Percentiles rank a stretch among this genome's conserved stretches.
These are phyloP conservation scores for Pachypanchax playfairii DNA, from an alignment of 2,113 vertebrate genomes.

Conservation along the genomic window DNA sequence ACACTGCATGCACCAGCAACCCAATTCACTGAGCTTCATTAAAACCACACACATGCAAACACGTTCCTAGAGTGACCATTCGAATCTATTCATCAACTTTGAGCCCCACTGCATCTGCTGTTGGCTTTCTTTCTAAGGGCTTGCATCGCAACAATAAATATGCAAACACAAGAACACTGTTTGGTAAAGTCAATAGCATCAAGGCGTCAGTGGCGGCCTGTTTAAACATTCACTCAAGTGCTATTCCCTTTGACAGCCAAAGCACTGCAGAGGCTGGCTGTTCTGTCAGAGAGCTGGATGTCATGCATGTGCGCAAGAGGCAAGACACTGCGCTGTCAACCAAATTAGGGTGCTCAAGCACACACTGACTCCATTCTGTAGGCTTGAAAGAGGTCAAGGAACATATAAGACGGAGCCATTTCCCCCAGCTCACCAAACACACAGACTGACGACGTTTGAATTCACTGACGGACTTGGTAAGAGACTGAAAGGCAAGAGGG, in stretches of 20 bases:
- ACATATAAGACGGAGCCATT: constrained; percentile 38
- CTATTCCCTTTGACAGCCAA: constrained; percentile 22
- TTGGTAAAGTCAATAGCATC: constrained; percentile 14
- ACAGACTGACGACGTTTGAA: constrained; percentile 1
- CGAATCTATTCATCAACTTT: constrained; percentile 56
- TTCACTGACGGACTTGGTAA: constrained; percentile 14
- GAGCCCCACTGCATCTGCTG: constrained; percentile 41
- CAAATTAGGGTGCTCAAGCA: constrained; percentile 57
- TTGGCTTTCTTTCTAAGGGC: constrained; percentile 46
- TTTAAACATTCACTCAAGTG: constrained; percentile 46
- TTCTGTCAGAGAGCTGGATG: constrained; percentile 48
- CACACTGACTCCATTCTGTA: constrained; percentile 65
- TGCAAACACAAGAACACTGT: constrained; percentile 34
- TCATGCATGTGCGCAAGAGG: constrained; percentile 48
- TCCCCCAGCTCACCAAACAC: constrained; percentile 11
- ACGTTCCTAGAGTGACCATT: constrained; percentile 53
- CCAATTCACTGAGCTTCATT: constrained; percentile 60
- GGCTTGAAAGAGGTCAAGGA: constrained; percentile 66
- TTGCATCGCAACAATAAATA: constrained; percentile 48
- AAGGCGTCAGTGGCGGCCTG: constrained; percentile 17
- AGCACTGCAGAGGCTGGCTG: constrained; percentile 27
- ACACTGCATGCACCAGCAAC: constrained; percentile 15
- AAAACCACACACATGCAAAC: constrained; percentile 33
- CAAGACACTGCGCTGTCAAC: constrained; percentile 60
- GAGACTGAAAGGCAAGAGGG: constrained; percentile 23